phyloP scores from a whole-genome alignment of 2,113 vertebrate genomes.

The Callipepla squamata region DNA sequence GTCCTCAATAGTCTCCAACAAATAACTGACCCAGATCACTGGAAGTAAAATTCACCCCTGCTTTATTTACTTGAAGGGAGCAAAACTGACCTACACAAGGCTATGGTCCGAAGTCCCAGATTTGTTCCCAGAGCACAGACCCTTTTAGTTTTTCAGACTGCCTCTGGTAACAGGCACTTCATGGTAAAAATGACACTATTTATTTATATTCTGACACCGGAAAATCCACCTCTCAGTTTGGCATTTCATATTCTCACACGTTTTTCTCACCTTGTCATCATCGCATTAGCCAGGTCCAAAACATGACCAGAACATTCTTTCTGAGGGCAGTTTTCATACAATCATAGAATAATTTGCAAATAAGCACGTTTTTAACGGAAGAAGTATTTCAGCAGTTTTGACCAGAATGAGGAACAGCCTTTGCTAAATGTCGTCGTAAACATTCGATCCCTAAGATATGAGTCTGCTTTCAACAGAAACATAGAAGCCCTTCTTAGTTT shows the following conservation, averaged over 20 bases:
- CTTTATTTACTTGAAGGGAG: not conserved
- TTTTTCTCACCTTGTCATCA: not conserved
- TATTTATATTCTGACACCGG: not conserved
- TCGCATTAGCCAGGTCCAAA: not conserved
- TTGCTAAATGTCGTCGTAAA: not conserved
- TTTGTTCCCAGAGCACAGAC: not conserved
- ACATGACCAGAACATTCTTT: not conserved
- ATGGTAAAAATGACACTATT: not conserved
- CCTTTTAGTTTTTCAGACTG: not conserved
- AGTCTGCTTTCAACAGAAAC: conserved; percentile 10
- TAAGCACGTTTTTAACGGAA: conserved; percentile 7
- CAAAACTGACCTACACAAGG: not conserved
- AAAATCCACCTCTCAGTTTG: not conserved
- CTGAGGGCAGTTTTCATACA: not conserved
- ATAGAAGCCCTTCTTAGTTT: not conserved
- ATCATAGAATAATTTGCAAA: not conserved
- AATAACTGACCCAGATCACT: not conserved
- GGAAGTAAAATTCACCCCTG: not conserved
- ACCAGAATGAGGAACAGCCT: conserved; percentile 23
- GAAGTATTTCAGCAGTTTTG: conserved; percentile 30
- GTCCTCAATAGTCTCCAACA: not conserved
- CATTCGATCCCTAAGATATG: not conserved
- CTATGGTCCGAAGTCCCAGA: not conserved
- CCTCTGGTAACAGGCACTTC: not conserved
- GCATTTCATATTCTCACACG: not conserved